Evolutionary conservation across 2,113 vertebrate species (phyloP).

Genomic region (Zingel zingel): DNA sequence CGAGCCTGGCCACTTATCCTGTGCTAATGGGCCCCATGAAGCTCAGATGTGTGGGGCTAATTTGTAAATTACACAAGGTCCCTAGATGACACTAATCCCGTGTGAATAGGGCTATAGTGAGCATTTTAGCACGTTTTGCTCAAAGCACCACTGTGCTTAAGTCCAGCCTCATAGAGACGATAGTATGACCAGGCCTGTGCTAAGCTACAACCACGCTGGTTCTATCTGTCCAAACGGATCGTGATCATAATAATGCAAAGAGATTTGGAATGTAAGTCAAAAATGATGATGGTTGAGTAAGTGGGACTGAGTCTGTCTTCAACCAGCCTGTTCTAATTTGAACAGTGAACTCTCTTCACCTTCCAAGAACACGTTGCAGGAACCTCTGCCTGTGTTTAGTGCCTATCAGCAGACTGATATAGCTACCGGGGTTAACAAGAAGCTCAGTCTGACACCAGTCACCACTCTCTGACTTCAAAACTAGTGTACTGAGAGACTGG

Average conservation of each 20-base stretch:
- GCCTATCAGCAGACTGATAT: conserved; percentile 70
- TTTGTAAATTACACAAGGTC: no score
- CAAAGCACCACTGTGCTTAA: no score
- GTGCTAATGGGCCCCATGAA: no score
- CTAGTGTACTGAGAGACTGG: not conserved
- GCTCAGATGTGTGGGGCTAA: no score
- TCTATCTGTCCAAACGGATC: not conserved
- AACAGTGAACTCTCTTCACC: conserved; percentile 31
- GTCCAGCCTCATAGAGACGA: no score
- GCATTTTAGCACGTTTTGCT: no score
- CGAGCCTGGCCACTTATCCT: no score
- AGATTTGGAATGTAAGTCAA: not conserved
- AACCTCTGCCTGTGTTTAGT: conserved; percentile 7
- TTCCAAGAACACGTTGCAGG: conserved; percentile 18
- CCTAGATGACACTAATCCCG: no score
- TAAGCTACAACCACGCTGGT: not conserved
- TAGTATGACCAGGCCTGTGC: not conserved
- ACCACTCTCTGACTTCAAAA: conserved; percentile 15
- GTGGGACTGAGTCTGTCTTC: conserved; percentile 14
- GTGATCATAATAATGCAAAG: not conserved
- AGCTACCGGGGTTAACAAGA: conserved; percentile 40
- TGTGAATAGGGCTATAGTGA: no score
- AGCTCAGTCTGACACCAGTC: conserved; percentile 42
- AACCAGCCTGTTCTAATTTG: conserved; percentile 33
- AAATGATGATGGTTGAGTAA: not conserved